Evolutionary conservation across 2,797 vertebrate genomes (phyloP).

Genomic region (Eulemur mongoz): DNA sequence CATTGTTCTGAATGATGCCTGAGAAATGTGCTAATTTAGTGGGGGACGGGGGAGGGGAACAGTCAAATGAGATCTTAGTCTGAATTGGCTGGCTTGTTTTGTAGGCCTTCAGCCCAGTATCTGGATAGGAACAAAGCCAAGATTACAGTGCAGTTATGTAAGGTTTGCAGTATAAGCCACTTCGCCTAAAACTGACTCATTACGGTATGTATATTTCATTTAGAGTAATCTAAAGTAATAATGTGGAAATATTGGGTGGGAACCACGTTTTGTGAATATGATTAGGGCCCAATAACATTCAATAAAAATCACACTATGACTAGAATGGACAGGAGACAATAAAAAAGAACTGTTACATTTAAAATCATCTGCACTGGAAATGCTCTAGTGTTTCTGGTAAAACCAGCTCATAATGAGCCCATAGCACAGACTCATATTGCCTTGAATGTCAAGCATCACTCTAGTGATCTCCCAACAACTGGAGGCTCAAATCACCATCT

Average conservation of each 20-base stretch:
- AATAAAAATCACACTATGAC: neutral
- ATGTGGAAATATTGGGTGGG: neutral
- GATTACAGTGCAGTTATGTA: conserved; percentile 53
- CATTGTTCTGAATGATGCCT: conserved; percentile 68
- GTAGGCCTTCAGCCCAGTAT: conserved; percentile 39
- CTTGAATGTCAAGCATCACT: conserved; percentile 26
- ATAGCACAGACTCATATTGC: neutral
- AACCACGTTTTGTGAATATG: neutral
- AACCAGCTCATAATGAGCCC: neutral
- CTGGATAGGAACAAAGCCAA: conserved; percentile 69
- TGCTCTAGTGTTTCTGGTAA: neutral
- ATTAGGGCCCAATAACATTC: neutral
- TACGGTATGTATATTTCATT: neutral
- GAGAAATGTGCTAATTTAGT: conserved; percentile 73
- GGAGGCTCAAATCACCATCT: neutral
- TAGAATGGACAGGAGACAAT: neutral
- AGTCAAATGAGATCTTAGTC: conserved; percentile 46
- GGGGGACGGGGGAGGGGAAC: neutral
- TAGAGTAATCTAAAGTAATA: neutral
- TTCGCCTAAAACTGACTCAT: conserved; percentile 15
- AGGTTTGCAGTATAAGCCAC: conserved; percentile 8
- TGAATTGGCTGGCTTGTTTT: conserved; percentile 62
- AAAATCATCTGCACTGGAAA: conserved; percentile 16
- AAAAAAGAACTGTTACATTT: neutral
- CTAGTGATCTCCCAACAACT: conserved; percentile 15